Conservation (phyloP, 1,140 invertebrate genomes). For the Homalodisca vitripennis region DNA sequence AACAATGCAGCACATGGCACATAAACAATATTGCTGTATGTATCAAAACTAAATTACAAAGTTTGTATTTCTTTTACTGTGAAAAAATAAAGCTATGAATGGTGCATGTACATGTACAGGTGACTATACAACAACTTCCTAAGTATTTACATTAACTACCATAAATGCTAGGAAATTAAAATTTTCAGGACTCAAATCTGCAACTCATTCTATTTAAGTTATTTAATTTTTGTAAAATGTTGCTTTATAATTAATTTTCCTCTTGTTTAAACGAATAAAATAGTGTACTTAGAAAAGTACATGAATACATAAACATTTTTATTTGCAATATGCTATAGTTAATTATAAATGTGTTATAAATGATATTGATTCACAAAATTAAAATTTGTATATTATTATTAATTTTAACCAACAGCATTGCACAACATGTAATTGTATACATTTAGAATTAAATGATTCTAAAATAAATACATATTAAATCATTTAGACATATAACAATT, state of each 20-base stretch:
- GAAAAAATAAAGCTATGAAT: background rate
- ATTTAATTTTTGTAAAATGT: background rate
- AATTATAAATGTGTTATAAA: too few relatives aligned
- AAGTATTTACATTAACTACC: slow-evolving; percentile 27
- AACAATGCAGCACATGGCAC: background rate
- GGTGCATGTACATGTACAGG: background rate
- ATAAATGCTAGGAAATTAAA: slow-evolving; percentile 26
- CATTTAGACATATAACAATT: too few relatives aligned
- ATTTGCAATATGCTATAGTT: background rate
- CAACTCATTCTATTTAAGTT: background rate
- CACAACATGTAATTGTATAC: too few relatives aligned
- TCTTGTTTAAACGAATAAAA: background rate
- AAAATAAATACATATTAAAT: too few relatives aligned
- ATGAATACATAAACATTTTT: background rate
- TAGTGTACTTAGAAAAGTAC: background rate
- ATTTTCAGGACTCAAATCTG: background rate
- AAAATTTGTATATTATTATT: too few relatives aligned
- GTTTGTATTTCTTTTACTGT: background rate
- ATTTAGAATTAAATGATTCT: too few relatives aligned
- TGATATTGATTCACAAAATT: too few relatives aligned
- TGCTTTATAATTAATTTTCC: background rate
- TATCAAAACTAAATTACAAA: background rate
- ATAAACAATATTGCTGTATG: background rate
- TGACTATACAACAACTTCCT: slow-evolving; percentile 8
- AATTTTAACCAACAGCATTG: too few relatives aligned